These are phyloP conservation scores for Kudoa iwatai DNA, from an alignment of 30 jellyfish, hydroid and myxozoan genomes.

Conservation along the genomic window DNA sequence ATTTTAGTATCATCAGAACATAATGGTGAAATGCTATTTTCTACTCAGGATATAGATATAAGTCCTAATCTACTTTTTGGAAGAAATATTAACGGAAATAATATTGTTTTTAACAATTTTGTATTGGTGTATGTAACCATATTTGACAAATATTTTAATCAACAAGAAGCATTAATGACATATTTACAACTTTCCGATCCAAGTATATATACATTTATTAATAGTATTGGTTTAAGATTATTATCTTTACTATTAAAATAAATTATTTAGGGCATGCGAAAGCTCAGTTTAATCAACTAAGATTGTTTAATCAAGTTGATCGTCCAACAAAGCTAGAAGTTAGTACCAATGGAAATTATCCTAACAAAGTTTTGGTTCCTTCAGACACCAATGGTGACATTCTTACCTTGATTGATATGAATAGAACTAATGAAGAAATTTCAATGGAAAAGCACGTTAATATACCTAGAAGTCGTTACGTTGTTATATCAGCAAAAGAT, in stretches of 20 bases:
- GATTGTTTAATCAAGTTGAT: slow-evolving; percentile 35
- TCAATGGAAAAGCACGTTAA: background rate
- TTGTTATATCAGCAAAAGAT: slow-evolving; percentile 28
- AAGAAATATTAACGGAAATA: background rate
- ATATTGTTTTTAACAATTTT: slow-evolving; percentile 5
- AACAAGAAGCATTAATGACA: slow-evolving; percentile 15
- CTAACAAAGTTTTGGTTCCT: slow-evolving; percentile 27
- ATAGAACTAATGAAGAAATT: background rate
- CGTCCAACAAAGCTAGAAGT: slow-evolving; percentile 10
- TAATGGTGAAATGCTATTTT: slow-evolving; percentile 4
- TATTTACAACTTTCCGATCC: slow-evolving; percentile 31
- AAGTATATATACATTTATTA: too few species aligned
- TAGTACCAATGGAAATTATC: too few species aligned
- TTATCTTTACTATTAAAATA: too few species aligned
- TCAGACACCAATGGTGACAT: slow-evolving; percentile 22
- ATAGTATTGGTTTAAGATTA: too few species aligned
- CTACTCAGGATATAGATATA: background rate
- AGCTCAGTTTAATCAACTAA: too few species aligned
- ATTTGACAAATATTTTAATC: slow-evolving; percentile 13
- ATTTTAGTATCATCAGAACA: slow-evolving; percentile 26
- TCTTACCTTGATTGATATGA: slow-evolving; percentile 17
- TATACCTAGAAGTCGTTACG: background rate
- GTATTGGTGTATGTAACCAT: slow-evolving; percentile 51
- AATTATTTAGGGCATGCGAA: too few species aligned
- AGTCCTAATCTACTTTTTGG: background rate